Conservation (phyloP, 2,113 vertebrate genomes). For the Chaetodon auriga region DNA sequence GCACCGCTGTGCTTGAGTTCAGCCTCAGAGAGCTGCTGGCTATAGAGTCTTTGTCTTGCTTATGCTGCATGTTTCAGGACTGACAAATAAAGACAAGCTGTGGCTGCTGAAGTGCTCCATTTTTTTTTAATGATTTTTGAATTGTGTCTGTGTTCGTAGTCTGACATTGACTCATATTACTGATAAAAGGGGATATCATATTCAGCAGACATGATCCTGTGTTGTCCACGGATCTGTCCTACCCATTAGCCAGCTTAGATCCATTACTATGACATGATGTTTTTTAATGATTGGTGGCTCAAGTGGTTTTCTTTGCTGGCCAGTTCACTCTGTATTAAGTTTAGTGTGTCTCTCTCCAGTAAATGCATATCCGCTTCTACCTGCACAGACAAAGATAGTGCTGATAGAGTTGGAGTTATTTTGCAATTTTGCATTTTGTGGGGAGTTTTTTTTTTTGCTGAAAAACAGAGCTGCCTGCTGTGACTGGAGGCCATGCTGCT, state of each 20-base stretch:
- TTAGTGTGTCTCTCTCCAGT: slow-evolving; percentile 11
- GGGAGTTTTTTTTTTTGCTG: neutral
- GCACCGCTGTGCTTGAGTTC: too few relatives aligned
- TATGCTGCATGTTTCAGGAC: neutral
- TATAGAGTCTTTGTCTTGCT: neutral
- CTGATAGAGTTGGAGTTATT: slow-evolving; percentile 7
- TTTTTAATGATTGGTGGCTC: slow-evolving; percentile 34
- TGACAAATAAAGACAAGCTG: neutral
- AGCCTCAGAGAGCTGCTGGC: neutral
- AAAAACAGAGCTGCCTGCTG: neutral
- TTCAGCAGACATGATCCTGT: slow-evolving; percentile 9
- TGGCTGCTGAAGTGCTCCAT: neutral
- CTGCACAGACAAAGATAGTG: neutral
- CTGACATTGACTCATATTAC: slow-evolving; percentile 21
- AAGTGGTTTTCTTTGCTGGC: slow-evolving; percentile 12
- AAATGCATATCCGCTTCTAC: neutral
- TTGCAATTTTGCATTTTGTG: neutral
- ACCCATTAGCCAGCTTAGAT: slow-evolving; percentile 35
- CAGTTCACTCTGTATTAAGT: neutral
- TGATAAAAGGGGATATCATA: slow-evolving; percentile 31
- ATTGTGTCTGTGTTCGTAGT: neutral
- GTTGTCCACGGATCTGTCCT: slow-evolving; percentile 10
- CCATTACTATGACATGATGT: slow-evolving; percentile 27
- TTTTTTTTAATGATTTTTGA: neutral
- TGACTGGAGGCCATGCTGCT: neutral